A percentile compares a stretch with the other conserved stretches of the same genome.
Conservation (phyloP, 2,888 invertebrate genomes). For the Hydropsyche betteni region DNA sequence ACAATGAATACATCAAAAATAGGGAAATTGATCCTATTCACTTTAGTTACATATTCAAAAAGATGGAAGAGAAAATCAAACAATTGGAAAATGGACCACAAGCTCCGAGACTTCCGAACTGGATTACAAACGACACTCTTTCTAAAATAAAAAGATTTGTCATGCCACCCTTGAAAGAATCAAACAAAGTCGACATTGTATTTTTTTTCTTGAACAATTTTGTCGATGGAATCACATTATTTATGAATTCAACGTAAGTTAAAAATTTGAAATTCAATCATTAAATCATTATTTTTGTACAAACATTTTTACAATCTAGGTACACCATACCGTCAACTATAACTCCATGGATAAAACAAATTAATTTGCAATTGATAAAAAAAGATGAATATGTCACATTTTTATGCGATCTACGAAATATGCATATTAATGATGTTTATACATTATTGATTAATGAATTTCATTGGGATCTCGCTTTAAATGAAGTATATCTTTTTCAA, state of each 20-base stretch:
- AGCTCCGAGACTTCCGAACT: constrained; percentile 47
- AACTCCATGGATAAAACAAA: constrained; percentile 65
- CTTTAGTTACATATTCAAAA: constrained; percentile 43
- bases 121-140: constrained; percentile 48
- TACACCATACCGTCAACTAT: constrained; percentile 64
- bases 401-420: constrained; percentile 61
- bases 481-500: constrained; percentile 58
- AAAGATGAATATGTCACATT: constrained; percentile 65
- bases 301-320: constrained; percentile 53
- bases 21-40: constrained; percentile 40
- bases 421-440: constrained; percentile 60
- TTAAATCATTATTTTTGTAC: too few species aligned
- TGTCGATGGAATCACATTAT: constrained; percentile 62
- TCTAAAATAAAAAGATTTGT: constrained; percentile 42
- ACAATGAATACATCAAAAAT: constrained; percentile 44
- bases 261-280: constrained; percentile 11
- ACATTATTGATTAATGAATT: constrained; percentile 62
- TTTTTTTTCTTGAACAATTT: constrained; percentile 60
- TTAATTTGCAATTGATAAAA: constrained; percentile 66
- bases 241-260: constrained; percentile 60
- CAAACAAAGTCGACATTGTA: constrained; percentile 52
- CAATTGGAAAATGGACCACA: constrained; percentile 48
- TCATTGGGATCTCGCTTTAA: constrained; percentile 68
- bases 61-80: constrained; percentile 43
- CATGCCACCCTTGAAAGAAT: constrained; percentile 38